phyloP scores from a whole-genome alignment of 92 coral and sea anemone species.

The Heliopora coerulea region DNA sequence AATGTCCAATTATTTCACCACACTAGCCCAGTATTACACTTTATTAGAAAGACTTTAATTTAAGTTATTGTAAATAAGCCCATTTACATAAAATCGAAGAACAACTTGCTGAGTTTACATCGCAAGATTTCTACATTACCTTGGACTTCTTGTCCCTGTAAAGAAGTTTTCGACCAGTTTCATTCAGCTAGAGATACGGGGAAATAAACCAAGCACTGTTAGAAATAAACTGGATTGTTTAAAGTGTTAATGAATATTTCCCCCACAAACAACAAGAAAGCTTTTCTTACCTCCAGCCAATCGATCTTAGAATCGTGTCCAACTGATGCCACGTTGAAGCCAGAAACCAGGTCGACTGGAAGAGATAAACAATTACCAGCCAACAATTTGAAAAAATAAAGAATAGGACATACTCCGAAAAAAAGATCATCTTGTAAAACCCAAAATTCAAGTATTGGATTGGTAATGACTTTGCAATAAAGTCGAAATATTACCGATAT shows the following conservation, averaged over 20 bases:
- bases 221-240: no score
- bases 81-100: no score
- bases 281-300: slow-evolving; percentile 99
- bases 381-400: neutral
- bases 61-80: no score
- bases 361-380: slow-evolving; percentile 9
- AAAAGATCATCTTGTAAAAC: no score
- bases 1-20: no score
- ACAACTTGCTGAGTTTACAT: neutral
- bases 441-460: no score
- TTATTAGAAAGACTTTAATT: no score
- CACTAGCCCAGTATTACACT: no score
- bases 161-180: slow-evolving; percentile 87
- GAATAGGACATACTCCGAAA: slow-evolving; percentile 3
- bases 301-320: slow-evolving; percentile 97
- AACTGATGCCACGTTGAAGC: slow-evolving; percentile 81
- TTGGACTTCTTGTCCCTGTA: slow-evolving; percentile 91
- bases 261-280: no score
- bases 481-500: no score
- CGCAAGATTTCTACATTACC: slow-evolving; percentile 43
- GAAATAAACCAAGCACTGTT: neutral
- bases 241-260: no score
- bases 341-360: slow-evolving; percentile 80
- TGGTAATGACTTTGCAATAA: no score
- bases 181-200: slow-evolving; percentile 70